A percentile compares a stretch with the other conserved stretches of the same genome.
These are phyloP conservation scores for Procavia capensis DNA, from an alignment of 2,113 vertebrate genomes.

Conservation along the genomic window DNA sequence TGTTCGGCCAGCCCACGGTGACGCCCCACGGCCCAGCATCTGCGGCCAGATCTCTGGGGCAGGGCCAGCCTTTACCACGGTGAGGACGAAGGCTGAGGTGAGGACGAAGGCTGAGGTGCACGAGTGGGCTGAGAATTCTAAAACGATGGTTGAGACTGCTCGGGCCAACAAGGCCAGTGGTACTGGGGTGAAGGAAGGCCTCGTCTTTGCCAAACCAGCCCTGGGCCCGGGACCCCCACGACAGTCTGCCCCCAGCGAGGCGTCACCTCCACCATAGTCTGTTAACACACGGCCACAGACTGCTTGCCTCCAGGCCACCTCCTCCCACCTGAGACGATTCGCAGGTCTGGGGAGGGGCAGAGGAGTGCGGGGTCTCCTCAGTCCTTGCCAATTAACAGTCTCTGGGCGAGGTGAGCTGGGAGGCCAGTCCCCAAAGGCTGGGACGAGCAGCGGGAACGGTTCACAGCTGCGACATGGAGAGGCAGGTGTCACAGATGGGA, in stretches of 20 bases:
- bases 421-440: slow-evolving; percentile 34
- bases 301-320: neutral
- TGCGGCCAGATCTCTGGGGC: neutral
- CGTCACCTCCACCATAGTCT: neutral
- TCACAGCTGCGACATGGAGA: neutral
- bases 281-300: neutral
- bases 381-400: slow-evolving; percentile 70
- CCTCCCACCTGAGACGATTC: neutral
- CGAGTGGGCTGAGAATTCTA: neutral
- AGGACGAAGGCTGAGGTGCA: neutral
- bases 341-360: neutral
- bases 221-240: too few species aligned
- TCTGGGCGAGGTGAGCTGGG: neutral
- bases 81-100: neutral
- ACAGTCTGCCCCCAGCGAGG: neutral
- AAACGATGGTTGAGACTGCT: neutral
- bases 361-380: neutral
- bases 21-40: neutral
- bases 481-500: neutral
- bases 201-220: neutral
- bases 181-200: neutral
- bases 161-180: neutral
- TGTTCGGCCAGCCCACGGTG: neutral
- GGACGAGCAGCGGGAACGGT: neutral
- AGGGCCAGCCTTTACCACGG: neutral